Conservation (phyloP, 2,888 invertebrate species). For the Calameuta pallipes region DNA sequence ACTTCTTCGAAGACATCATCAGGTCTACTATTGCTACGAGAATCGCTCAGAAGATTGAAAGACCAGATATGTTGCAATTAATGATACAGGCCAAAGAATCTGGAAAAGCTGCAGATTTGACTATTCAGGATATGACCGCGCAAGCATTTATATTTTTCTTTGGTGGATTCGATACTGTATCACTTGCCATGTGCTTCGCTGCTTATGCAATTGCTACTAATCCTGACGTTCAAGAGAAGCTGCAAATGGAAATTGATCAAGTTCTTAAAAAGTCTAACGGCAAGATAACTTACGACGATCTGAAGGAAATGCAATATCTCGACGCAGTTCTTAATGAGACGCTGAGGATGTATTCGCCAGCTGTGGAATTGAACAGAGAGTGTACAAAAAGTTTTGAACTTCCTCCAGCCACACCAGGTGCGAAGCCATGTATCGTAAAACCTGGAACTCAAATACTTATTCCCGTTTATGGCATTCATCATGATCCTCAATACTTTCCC, state of each 20-base stretch:
- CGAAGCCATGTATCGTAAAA: slow-evolving; percentile 47
- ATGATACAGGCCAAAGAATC: slow-evolving; percentile 48
- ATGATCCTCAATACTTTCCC: slow-evolving; percentile 55
- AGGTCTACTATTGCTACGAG: slow-evolving; percentile 35
- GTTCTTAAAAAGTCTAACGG: slow-evolving; percentile 40
- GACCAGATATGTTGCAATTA: slow-evolving; percentile 54
- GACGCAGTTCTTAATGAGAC: slow-evolving; percentile 68
- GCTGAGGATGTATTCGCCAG: slow-evolving; percentile 50
- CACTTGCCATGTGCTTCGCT: slow-evolving; percentile 47
- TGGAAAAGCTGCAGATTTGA: slow-evolving; percentile 34
- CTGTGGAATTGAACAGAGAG: slow-evolving; percentile 46
- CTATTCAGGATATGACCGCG: slow-evolving; percentile 63
- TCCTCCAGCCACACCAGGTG: slow-evolving; percentile 51
- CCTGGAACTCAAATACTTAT: slow-evolving; percentile 53
- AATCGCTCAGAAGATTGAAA: slow-evolving; percentile 34
- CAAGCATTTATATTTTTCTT: slow-evolving; percentile 66
- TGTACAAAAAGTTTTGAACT: slow-evolving; percentile 55
- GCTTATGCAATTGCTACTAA: slow-evolving; percentile 47
- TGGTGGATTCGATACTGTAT: slow-evolving; percentile 54
- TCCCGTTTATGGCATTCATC: slow-evolving; percentile 58
- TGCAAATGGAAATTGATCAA: slow-evolving; percentile 54
- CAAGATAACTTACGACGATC: slow-evolving; percentile 63
- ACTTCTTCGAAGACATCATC: slow-evolving; percentile 40
- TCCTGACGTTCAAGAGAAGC: slow-evolving; percentile 42
- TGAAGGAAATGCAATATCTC: slow-evolving; percentile 68